A percentile compares a stretch with the other conserved stretches of the same genome.
phyloP scores from a whole-genome alignment of 2,888 invertebrate genomes.

The Aphidius colemani region DNA sequence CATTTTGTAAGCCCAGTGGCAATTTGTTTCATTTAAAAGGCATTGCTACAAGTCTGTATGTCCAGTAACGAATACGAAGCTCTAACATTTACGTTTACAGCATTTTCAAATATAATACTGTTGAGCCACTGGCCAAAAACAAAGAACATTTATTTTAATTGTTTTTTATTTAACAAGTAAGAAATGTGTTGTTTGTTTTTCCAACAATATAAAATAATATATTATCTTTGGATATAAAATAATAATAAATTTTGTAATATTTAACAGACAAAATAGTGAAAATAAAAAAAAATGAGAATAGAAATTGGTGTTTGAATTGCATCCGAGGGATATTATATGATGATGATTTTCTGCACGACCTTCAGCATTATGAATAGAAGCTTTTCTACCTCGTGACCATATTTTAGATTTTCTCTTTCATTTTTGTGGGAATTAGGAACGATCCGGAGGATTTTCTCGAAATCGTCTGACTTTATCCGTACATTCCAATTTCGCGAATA shows the following conservation, averaged over 20 bases:
- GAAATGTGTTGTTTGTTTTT: not conserved
- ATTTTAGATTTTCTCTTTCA: constrained; percentile 10
- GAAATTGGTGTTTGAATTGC: constrained; percentile 42
- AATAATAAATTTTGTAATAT: constrained; percentile 6
- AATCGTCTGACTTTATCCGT: constrained; percentile 11
- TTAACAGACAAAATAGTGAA: constrained; percentile 36
- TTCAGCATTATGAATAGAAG: constrained; percentile 14
- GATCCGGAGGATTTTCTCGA: constrained; percentile 18
- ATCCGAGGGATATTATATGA: too few species aligned
- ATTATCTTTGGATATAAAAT: not conserved
- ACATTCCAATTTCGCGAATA: constrained; percentile 11
- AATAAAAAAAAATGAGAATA: constrained; percentile 46
- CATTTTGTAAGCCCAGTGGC: constrained; percentile 29
- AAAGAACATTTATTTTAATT: not conserved
- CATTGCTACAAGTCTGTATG: constrained; percentile 25
- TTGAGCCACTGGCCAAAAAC: constrained; percentile 5
- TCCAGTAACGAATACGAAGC: constrained; percentile 52
- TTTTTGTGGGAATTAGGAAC: constrained; percentile 17
- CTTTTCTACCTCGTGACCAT: constrained; percentile 2
- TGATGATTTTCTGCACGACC: not conserved
- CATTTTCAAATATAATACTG: constrained; percentile 29
- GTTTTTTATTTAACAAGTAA: not conserved
- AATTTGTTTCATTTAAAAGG: constrained; percentile 53
- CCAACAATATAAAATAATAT: not conserved
- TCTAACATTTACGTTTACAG: constrained; percentile 32